phyloP scores from a whole-genome alignment of 2,888 invertebrate species.

The Phaedon cochleariae region DNA sequence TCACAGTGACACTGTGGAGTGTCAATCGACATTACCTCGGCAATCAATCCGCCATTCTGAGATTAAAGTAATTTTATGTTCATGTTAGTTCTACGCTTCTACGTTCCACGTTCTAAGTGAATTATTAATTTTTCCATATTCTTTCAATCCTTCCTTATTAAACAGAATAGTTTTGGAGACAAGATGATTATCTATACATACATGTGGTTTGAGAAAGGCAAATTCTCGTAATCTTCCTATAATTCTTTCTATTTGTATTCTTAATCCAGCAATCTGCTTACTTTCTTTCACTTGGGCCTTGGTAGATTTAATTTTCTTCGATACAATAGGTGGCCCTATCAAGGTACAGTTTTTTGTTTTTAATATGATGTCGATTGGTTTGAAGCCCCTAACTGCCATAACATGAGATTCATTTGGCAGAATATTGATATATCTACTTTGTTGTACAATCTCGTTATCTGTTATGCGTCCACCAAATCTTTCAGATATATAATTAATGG shows the following conservation, averaged over 20 bases:
- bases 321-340: slow-evolving; percentile 14
- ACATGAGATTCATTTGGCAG: neutral
- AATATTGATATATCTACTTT: slow-evolving; percentile 10
- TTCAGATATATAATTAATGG: slow-evolving; percentile 19
- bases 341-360: neutral
- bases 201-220: neutral
- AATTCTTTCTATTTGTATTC: neutral
- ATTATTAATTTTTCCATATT: too few relatives aligned
- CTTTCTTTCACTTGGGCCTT: neutral
- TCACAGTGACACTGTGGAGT: too few relatives aligned
- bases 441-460: slow-evolving; percentile 10
- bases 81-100: too few relatives aligned
- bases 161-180: too few relatives aligned
- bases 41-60: too few relatives aligned
- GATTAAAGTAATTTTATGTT: too few relatives aligned
- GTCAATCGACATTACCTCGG: too few relatives aligned
- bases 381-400: slow-evolving; percentile 24
- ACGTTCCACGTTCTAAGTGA: too few relatives aligned
- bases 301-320: neutral
- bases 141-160: too few relatives aligned
- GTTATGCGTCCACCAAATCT: slow-evolving; percentile 15
- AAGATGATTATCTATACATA: neutral
- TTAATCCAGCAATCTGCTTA: neutral
- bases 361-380: neutral
- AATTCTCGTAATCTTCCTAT: neutral